A percentile compares a stretch with the other conserved stretches of the same genome.
Evolutionary conservation across 2,797 vertebrate species (phyloP).

Genomic region (Telmatherina bonti): DNA sequence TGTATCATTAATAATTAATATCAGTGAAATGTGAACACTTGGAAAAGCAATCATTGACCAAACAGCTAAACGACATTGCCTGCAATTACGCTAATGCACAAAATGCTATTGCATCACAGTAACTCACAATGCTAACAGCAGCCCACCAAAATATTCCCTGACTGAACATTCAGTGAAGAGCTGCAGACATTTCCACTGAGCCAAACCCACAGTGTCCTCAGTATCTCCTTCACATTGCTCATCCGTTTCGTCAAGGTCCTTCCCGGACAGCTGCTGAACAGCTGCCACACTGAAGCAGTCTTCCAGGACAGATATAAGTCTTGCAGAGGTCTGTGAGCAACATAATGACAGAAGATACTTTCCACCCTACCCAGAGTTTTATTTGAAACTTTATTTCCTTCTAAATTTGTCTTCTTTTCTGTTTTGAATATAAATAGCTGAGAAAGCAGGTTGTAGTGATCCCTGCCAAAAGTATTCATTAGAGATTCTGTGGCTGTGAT

Average conservation of each 20-base stretch:
- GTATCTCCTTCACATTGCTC: constrained; percentile 49
- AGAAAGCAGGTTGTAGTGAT: constrained; percentile 31
- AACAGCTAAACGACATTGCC: too few relatives aligned
- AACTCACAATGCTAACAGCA: neutral
- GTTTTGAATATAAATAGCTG: constrained; percentile 18
- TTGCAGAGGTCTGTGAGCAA: constrained; percentile 43
- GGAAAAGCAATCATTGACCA: too few relatives aligned
- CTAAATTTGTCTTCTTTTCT: neutral
- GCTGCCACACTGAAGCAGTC: constrained; percentile 46
- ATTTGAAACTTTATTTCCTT: neutral
- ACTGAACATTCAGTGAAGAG: neutral
- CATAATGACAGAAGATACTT: constrained; percentile 1
- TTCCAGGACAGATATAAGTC: constrained; percentile 51
- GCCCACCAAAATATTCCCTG: neutral
- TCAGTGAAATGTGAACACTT: too few relatives aligned
- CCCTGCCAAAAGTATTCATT: constrained; percentile 41
- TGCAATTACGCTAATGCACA: too few relatives aligned
- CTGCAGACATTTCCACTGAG: neutral
- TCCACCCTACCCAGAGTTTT: neutral
- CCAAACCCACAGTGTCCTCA: constrained; percentile 19
- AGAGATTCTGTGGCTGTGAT: constrained; percentile 52
- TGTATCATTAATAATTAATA: too few relatives aligned
- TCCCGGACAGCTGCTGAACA: constrained; percentile 57
- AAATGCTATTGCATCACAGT: neutral
- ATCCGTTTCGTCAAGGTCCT: constrained; percentile 69